These are phyloP conservation scores for Mormyrus proboscirostris DNA, from an alignment of 2,797 vertebrate genomes.

Conservation along the genomic window DNA sequence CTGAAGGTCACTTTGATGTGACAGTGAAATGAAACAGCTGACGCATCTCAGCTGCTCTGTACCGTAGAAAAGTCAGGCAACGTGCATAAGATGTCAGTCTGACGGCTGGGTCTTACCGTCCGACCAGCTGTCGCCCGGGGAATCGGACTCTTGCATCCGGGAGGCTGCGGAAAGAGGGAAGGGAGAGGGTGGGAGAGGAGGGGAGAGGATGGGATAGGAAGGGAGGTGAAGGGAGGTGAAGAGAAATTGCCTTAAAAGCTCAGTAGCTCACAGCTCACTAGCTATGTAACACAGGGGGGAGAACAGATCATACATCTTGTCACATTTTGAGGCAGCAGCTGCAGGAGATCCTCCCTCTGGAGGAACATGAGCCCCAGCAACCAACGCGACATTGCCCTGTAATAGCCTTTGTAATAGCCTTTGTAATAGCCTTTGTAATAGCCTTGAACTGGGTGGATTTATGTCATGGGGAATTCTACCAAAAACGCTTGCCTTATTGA, in stretches of 20 bases:
- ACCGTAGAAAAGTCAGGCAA: not conserved
- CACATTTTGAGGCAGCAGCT: not conserved
- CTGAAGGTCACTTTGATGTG: slow-evolving; percentile 28
- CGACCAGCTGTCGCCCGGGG: slow-evolving; percentile 57
- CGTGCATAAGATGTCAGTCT: not conserved
- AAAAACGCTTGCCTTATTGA: not conserved
- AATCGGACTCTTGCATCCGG: slow-evolving; percentile 90
- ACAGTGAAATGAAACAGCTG: slow-evolving; percentile 38
- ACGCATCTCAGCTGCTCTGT: not conserved
- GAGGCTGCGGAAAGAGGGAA: slow-evolving; percentile 61
- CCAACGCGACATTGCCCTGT: not conserved
- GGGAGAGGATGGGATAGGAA: not conserved
- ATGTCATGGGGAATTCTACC: not conserved
- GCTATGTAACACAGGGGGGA: not conserved
- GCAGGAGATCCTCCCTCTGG: not conserved
- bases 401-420: not conserved
- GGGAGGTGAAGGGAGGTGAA: too few species aligned
- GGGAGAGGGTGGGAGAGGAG: not conserved
- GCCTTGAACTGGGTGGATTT: not conserved
- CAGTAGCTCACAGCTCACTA: not conserved
- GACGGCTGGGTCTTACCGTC: slow-evolving; percentile 54
- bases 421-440: not conserved
- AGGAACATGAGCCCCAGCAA: not conserved
- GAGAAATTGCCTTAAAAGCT: not conserved
- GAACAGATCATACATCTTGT: not conserved